phyloP scores from a whole-genome alignment of 2,113 vertebrate genomes.

The Desmodus rotundus region DNA sequence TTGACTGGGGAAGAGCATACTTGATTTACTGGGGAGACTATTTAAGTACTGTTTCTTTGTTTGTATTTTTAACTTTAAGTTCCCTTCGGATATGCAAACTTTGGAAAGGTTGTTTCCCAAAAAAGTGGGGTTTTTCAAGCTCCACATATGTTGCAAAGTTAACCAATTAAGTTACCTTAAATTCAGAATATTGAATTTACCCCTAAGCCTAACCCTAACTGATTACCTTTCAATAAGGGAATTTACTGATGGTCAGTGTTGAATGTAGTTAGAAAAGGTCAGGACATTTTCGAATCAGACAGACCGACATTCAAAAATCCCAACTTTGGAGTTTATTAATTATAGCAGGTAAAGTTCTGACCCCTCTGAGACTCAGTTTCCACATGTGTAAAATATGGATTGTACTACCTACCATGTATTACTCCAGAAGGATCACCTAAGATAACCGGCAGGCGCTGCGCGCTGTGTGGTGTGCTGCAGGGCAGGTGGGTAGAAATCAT shows the following conservation, averaged over 20 bases:
- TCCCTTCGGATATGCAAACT: not conserved
- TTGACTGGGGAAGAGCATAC: not conserved
- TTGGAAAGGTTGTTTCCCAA: constrained; percentile 38
- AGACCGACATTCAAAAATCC: not conserved
- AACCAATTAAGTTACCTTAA: not conserved
- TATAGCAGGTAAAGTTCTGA: not conserved
- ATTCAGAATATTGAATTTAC: not conserved
- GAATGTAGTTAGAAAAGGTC: not conserved
- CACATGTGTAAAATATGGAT: not conserved
- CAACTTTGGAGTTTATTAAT: not conserved
- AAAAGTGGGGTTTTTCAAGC: not conserved
- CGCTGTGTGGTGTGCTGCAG: not conserved
- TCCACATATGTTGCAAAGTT: not conserved
- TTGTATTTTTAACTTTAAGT: constrained; percentile 9
- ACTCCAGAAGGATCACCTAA: not conserved
- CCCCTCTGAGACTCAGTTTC: not conserved
- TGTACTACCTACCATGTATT: not conserved
- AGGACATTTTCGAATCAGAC: not conserved
- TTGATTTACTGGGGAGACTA: not conserved
- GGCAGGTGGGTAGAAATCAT: not conserved
- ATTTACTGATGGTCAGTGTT: not conserved
- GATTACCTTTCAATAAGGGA: not conserved
- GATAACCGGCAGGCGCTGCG: not conserved
- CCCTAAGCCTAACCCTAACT: not conserved
- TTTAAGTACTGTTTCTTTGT: constrained; percentile 16